Evolutionary conservation across 2,113 vertebrate species (phyloP).

Genomic region (Myanophis thanlyinensis): DNA sequence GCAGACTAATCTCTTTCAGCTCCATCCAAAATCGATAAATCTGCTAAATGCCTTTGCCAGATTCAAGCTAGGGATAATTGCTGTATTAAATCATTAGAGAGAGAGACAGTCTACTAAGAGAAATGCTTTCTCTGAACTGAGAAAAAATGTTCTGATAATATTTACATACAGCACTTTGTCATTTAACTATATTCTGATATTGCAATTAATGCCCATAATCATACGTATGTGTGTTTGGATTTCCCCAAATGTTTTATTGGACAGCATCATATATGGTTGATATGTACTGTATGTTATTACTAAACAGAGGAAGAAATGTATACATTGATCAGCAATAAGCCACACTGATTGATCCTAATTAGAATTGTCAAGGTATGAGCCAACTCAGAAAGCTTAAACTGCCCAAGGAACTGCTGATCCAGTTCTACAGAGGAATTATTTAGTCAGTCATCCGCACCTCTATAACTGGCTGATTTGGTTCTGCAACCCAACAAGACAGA

Average conservation of each 20-base stretch:
- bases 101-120: neutral
- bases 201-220: neutral
- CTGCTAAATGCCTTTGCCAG: neutral
- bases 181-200: neutral
- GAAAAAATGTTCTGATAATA: neutral
- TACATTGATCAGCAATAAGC: neutral
- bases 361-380: neutral
- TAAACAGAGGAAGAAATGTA: neutral
- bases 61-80: neutral
- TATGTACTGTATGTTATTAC: neutral
- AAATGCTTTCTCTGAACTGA: neutral
- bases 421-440: too few species aligned
- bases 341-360: neutral
- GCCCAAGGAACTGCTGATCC: too few species aligned
- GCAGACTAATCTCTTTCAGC: neutral
- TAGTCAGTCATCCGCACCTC: too few species aligned
- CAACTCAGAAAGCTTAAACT: too few species aligned
- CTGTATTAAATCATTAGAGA: neutral
- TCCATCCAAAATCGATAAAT: neutral
- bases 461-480: too few species aligned
- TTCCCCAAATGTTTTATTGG: neutral
- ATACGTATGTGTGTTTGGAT: neutral
- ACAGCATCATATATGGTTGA: neutral
- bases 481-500: too few species aligned
- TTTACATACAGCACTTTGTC: neutral